A percentile compares a stretch with the other conserved stretches of the same genome.
Evolutionary conservation across 2,888 invertebrate species (phyloP).

Genomic region (Ellobium chinense): DNA sequence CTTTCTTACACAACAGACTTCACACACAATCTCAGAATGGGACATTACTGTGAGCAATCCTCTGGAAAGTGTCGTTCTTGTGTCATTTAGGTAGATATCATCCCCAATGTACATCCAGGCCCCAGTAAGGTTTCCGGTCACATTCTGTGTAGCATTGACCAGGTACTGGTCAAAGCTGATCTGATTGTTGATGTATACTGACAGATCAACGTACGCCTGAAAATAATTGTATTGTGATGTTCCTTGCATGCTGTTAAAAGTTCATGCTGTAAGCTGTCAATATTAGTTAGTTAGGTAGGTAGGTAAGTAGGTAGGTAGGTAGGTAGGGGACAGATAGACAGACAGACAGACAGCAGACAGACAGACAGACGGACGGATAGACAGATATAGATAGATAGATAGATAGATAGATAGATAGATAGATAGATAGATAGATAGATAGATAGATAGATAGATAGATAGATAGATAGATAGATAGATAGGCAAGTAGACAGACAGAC

Average conservation of each 20-base stretch:
- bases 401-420: neutral
- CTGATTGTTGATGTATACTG: slow-evolving; percentile 60
- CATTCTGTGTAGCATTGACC: neutral
- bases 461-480: neutral
- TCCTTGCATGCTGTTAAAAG: too few relatives aligned
- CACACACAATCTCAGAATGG: neutral
- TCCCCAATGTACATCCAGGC: slow-evolving; percentile 19
- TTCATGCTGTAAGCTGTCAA: too few relatives aligned
- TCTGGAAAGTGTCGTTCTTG: slow-evolving; percentile 40
- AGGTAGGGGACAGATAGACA: neutral
- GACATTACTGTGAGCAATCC: slow-evolving; percentile 56
- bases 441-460: neutral
- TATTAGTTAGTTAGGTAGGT: neutral
- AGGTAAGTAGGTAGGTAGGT: neutral
- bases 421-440: neutral
- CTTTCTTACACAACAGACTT: too few relatives aligned
- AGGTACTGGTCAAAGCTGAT: slow-evolving; percentile 49
- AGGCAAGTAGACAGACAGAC: neutral
- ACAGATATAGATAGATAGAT: neutral
- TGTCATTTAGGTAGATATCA: slow-evolving; percentile 49
- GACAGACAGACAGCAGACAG: neutral
- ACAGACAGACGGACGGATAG: neutral
- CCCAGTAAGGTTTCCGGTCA: slow-evolving; percentile 35
- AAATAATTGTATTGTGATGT: too few relatives aligned
- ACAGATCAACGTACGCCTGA: slow-evolving; percentile 85